Evolutionary conservation across 2,888 invertebrate genomes (phyloP).

Genomic region (Polyommatus icarus): DNA sequence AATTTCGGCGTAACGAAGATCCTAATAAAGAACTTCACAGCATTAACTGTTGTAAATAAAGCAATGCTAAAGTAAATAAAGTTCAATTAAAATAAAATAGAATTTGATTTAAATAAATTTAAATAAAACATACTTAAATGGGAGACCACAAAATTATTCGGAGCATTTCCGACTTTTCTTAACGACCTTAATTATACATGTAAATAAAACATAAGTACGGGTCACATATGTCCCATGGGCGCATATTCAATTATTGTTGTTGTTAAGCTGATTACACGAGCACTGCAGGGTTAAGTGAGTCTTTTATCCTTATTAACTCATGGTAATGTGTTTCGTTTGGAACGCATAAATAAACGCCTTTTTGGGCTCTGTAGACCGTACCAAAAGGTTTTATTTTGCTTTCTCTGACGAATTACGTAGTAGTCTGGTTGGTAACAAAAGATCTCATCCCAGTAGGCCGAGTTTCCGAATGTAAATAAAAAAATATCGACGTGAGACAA

Average conservation of each 20-base stretch:
- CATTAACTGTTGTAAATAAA: too few species aligned
- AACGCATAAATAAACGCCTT: not conserved
- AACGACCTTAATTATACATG: conserved; percentile 23
- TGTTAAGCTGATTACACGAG: conserved; percentile 16
- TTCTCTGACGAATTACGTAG: too few species aligned
- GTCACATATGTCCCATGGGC: conserved; percentile 22
- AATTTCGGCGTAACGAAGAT: too few species aligned
- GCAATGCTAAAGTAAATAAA: too few species aligned
- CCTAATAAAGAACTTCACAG: too few species aligned
- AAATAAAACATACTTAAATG: not conserved
- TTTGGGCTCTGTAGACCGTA: not conserved
- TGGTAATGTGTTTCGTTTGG: not conserved
- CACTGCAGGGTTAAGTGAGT: not conserved
- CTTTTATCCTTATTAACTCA: conserved; percentile 18
- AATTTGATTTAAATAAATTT: not conserved
- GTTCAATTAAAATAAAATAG: not conserved
- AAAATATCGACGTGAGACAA: too few species aligned
- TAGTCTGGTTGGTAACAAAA: too few species aligned
- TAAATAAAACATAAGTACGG: conserved; percentile 27
- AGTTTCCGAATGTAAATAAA: too few species aligned
- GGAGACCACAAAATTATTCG: conserved; percentile 2
- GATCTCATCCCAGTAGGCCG: too few species aligned
- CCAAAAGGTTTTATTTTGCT: too few species aligned
- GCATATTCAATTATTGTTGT: conserved; percentile 21
- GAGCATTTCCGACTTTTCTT: conserved; percentile 22